A percentile compares a stretch with the other conserved stretches of the same genome.
phyloP scores from a whole-genome alignment of 2,797 vertebrate species.

The Cichlasoma orientale region DNA sequence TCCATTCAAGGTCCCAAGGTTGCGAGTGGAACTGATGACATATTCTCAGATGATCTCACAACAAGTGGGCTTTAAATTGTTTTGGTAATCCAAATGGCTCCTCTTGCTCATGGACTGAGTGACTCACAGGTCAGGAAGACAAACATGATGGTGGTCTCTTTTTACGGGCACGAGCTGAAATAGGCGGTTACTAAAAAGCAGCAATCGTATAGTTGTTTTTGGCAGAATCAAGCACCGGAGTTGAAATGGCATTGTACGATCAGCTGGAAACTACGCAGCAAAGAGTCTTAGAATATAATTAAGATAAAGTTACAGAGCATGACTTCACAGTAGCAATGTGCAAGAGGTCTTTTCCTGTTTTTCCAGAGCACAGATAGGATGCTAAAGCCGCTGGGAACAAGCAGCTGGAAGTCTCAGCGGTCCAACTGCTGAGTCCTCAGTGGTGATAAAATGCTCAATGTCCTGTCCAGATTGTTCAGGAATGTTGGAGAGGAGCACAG shows the following conservation, averaged over 20 bases:
- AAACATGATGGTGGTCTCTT: slow-evolving; percentile 9
- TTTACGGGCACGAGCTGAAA: not conserved
- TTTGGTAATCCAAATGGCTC: slow-evolving; percentile 51
- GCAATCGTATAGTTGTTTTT: not conserved
- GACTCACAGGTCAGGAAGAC: slow-evolving; percentile 41
- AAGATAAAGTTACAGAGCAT: slow-evolving; percentile 21
- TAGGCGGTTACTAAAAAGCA: not conserved
- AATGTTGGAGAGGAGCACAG: slow-evolving; percentile 68
- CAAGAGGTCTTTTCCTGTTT: slow-evolving; percentile 45
- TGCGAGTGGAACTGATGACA: slow-evolving; percentile 63
- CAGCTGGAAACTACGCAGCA: not conserved
- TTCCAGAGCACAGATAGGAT: slow-evolving; percentile 46
- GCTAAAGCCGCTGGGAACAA: slow-evolving; percentile 31
- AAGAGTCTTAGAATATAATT: not conserved
- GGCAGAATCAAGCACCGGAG: slow-evolving; percentile 8
- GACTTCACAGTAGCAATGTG: slow-evolving; percentile 12
- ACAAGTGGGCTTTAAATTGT: slow-evolving; percentile 36
- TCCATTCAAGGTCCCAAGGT: slow-evolving; percentile 31
- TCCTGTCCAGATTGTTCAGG: slow-evolving; percentile 79
- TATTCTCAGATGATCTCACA: slow-evolving; percentile 66
- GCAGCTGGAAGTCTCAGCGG: slow-evolving; percentile 47
- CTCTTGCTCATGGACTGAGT: slow-evolving; percentile 38
- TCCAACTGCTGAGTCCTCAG: slow-evolving; percentile 44
- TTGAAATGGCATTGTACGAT: not conserved
- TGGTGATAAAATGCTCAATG: slow-evolving; percentile 73